Percentiles rank a stretch among this genome's conserved stretches.
phyloP scores from a whole-genome alignment of 2,113 vertebrate species.

The Pachypanchax playfairii region DNA sequence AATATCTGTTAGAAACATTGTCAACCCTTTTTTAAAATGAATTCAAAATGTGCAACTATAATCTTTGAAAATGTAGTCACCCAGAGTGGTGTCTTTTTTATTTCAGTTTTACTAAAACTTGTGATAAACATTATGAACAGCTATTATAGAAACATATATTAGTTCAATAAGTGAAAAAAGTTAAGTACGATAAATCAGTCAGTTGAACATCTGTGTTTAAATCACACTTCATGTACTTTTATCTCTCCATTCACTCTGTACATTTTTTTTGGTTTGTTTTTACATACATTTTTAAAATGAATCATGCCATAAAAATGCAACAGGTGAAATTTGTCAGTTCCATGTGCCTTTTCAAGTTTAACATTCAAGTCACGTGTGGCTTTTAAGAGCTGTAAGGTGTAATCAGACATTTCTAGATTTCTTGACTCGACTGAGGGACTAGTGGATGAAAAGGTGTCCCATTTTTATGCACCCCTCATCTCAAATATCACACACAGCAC shows the following conservation, averaged over 20 bases:
- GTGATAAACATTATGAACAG: no score
- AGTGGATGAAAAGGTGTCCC: conserved; percentile 57
- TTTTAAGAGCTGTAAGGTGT: conserved; percentile 58
- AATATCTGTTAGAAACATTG: background rate
- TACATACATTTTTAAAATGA: no score
- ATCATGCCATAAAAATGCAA: no score
- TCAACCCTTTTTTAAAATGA: background rate
- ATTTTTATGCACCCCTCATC: conserved; percentile 69
- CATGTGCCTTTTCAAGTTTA: conserved; percentile 37
- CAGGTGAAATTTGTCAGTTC: no score
- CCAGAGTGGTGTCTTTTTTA: no score
- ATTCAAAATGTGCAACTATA: no score
- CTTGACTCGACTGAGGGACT: conserved; percentile 65
- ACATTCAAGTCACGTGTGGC: conserved; percentile 59
- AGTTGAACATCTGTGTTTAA: background rate
- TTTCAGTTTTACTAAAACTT: no score
- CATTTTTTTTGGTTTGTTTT: no score
- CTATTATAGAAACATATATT: no score
- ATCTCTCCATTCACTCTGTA: background rate
- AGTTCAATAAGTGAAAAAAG: no score
- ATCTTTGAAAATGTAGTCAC: no score
- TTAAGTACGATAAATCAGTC: no score
- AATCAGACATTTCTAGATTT: conserved; percentile 71
- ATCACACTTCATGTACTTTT: background rate
- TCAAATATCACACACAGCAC: conserved; percentile 72